A percentile compares a stretch with the other conserved stretches of the same genome.
These are phyloP conservation scores for Eulemur macaco DNA, from an alignment of 2,113 vertebrate genomes.

Conservation along the genomic window DNA sequence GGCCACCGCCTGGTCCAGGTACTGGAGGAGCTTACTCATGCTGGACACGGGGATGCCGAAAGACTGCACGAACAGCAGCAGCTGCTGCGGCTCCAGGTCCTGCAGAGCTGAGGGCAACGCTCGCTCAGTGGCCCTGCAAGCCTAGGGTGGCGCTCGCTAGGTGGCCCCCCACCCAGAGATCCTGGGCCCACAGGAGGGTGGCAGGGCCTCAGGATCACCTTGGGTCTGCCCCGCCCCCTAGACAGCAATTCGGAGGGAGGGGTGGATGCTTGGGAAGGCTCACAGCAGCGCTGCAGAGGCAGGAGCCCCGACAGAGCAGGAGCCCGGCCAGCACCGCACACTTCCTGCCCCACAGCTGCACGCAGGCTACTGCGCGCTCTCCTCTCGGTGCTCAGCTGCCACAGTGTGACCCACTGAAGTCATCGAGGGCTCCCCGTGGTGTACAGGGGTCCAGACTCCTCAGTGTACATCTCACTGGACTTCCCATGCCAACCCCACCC, in stretches of 20 bases:
- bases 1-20: constrained; percentile 96
- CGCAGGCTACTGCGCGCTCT: accelerated
- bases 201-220: not conserved
- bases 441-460: not conserved
- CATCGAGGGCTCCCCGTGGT: accelerated
- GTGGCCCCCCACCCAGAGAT: not conserved
- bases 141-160: accelerated
- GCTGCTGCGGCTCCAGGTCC: constrained; percentile 96
- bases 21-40: constrained; percentile 98
- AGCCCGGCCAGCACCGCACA: accelerated
- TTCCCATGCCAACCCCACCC: accelerated
- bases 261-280: not conserved
- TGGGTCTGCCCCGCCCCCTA: accelerated
- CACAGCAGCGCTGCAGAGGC: not conserved
- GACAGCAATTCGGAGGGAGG: too few species aligned
- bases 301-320: too few species aligned
- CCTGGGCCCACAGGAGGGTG: not conserved
- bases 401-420: too few species aligned
- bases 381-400: not conserved
- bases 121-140: accelerated
- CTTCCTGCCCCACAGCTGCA: not conserved
- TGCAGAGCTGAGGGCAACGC: constrained; percentile 88
- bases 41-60: constrained; percentile 98
- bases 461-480: accelerated
- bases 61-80: constrained; percentile 97